phyloP scores from a whole-genome alignment of 2,888 invertebrate genomes.

The Nipponacmea schrenckii region DNA sequence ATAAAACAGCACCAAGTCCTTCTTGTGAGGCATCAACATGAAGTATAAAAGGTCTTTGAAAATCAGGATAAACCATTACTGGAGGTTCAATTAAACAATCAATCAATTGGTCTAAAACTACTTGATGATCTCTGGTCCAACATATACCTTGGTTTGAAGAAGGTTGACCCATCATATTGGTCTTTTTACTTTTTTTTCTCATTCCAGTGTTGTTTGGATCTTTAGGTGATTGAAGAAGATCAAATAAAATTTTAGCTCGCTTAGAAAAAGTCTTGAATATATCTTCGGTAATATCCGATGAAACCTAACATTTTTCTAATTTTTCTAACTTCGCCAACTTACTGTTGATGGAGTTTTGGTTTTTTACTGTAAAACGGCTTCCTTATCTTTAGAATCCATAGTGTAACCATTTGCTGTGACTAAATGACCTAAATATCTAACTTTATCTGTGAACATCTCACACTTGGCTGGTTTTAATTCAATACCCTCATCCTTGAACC shows the following conservation, averaged over 20 bases:
- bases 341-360: constrained; percentile 14
- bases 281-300: constrained; percentile 27
- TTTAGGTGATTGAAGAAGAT: constrained; percentile 6
- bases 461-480: constrained; percentile 32
- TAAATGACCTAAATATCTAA: constrained; percentile 32
- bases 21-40: constrained; percentile 22
- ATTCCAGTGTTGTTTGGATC: background rate
- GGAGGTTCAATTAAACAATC: background rate
- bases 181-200: no score
- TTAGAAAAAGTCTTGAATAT: constrained; percentile 25
- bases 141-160: background rate
- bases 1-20: constrained; percentile 21
- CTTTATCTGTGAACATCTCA: constrained; percentile 26
- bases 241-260: constrained; percentile 20
- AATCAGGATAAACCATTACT: constrained; percentile 15
- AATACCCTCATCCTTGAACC: constrained; percentile 24
- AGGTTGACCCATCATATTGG: background rate
- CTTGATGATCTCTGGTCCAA: constrained; percentile 20
- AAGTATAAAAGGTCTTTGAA: constrained; percentile 9
- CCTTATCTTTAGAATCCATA: constrained; percentile 23
- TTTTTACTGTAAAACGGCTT: constrained; percentile 24
- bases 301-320: constrained; percentile 25
- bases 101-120: constrained; percentile 3
- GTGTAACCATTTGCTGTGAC: constrained; percentile 27
- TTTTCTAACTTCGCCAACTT: constrained; percentile 27